These are phyloP conservation scores for Cichladusa arquata DNA, from an alignment of 2,113 vertebrate genomes.

Conservation along the genomic window DNA sequence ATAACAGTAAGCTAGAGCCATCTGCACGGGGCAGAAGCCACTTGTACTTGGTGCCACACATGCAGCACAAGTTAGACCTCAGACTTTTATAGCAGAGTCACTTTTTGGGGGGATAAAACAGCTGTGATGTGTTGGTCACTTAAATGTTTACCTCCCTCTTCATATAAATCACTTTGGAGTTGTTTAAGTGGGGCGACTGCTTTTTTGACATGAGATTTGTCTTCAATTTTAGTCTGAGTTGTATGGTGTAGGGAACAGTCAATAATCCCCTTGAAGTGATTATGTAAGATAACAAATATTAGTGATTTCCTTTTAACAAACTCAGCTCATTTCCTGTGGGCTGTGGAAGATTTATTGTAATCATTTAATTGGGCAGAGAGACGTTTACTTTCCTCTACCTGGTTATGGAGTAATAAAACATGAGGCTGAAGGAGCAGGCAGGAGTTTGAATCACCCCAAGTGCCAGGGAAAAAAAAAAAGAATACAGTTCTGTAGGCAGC, in stretches of 20 bases:
- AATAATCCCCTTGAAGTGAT: background rate
- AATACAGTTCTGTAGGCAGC: background rate
- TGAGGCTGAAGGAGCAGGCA: background rate
- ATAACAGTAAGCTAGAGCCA: background rate
- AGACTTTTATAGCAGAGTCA: background rate
- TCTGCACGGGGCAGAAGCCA: background rate
- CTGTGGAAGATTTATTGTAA: background rate
- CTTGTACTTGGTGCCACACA: background rate
- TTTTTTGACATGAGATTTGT: background rate
- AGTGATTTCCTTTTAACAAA: constrained; percentile 16
- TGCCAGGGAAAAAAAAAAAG: background rate
- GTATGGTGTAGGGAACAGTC: background rate
- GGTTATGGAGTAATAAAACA: background rate
- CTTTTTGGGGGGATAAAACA: background rate
- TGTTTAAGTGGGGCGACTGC: background rate
- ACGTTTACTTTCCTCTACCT: background rate
- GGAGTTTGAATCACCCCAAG: background rate
- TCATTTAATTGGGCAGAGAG: background rate
- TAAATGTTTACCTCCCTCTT: background rate
- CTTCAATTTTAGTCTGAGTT: background rate
- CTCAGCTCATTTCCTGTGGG: background rate
- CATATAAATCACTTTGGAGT: background rate
- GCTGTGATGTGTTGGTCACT: background rate
- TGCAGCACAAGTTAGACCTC: background rate
- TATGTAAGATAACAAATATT: background rate